These are phyloP conservation scores for Porites cylindrica DNA, from an alignment of 92 coral and sea anemone genomes.

Conservation along the genomic window DNA sequence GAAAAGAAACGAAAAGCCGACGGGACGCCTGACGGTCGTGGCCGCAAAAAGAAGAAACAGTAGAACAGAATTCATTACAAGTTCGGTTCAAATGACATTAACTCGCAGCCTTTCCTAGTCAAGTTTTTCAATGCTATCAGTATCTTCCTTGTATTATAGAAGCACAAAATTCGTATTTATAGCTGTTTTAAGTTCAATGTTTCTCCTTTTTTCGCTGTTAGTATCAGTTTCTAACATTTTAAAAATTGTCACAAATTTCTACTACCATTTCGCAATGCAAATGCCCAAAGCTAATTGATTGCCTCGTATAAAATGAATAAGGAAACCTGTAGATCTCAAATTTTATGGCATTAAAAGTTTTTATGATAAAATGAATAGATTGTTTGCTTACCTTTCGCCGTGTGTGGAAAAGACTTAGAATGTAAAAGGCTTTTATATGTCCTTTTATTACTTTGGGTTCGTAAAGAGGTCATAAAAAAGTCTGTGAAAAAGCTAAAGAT, in stretches of 20 bases:
- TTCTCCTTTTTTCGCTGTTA: not conserved
- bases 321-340: constrained; percentile 2
- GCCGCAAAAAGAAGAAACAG: constrained; percentile 96
- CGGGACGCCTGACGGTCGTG: constrained; percentile 99
- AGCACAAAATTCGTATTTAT: not conserved
- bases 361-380: not conserved
- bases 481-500: too few relatives aligned
- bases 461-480: too few relatives aligned
- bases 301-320: not conserved
- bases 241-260: not conserved
- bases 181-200: not conserved
- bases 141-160: constrained; percentile 28
- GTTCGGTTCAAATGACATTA: not conserved
- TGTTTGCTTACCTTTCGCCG: not conserved
- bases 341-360: constrained; percentile 17
- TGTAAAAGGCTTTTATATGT: too few relatives aligned
- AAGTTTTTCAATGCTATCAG: not conserved
- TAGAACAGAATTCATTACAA: not conserved
- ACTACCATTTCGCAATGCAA: not conserved
- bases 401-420: not conserved
- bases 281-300: not conserved
- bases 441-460: too few relatives aligned
- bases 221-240: not conserved
- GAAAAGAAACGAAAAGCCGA: constrained; percentile 98
- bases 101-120: not conserved